Evolutionary conservation across 2,113 vertebrate species (phyloP).

Genomic region (pig (Sus scrofa)): DNA sequence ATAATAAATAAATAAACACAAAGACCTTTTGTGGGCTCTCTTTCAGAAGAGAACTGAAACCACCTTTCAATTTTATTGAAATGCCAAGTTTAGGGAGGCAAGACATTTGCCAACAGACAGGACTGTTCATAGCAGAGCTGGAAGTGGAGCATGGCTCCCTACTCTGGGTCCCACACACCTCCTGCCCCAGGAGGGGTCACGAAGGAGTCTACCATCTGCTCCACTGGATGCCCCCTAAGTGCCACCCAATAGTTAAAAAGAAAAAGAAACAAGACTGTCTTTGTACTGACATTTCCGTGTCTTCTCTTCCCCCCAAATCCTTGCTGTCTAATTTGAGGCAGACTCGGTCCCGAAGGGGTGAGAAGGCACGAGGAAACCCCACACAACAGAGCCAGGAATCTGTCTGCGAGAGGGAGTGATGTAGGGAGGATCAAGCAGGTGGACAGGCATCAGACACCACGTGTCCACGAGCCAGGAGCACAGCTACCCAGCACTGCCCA

Average conservation of each 20-base stretch:
- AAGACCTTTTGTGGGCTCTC: too few relatives aligned
- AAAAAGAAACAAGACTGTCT: background rate
- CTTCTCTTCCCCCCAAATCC: background rate
- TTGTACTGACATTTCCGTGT: background rate
- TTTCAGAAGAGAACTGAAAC: background rate
- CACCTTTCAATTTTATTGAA: background rate
- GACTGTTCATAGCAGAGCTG: background rate
- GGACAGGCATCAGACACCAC: background rate
- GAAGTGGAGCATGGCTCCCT: background rate
- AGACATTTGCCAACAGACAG: background rate
- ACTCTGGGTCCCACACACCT: background rate
- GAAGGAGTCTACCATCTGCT: background rate
- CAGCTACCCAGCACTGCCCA: background rate
- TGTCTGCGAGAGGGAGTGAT: slow-evolving; percentile 26
- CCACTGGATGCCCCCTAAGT: background rate
- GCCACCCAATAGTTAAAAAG: background rate
- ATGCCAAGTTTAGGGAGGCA: background rate
- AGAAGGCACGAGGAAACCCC: slow-evolving; percentile 69
- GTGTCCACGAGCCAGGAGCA: background rate
- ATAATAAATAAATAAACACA: too few relatives aligned
- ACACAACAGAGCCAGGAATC: slow-evolving; percentile 60
- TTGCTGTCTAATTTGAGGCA: background rate
- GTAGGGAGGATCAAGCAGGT: background rate
- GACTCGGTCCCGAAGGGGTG: background rate
- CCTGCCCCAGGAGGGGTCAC: background rate